These are phyloP conservation scores for Aix galericulata DNA, from an alignment of 2,113 vertebrate genomes.

Conservation along the genomic window DNA sequence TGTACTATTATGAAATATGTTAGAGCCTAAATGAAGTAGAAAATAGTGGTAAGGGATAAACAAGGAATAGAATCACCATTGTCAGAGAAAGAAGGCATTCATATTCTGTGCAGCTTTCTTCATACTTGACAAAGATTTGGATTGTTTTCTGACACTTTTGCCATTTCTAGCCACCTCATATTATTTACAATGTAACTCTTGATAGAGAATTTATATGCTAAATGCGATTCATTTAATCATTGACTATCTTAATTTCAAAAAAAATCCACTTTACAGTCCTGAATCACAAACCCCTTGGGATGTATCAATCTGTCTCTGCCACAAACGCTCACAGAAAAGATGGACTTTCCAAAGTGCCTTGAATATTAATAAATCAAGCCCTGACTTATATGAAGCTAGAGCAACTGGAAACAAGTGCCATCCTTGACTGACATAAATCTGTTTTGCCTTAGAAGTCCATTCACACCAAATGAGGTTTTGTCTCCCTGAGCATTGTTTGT, in stretches of 20 bases:
- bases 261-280: slow-evolving; percentile 33
- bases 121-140: not conserved
- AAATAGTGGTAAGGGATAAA: not conserved
- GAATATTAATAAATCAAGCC: slow-evolving; percentile 12
- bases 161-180: not conserved
- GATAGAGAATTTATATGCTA: not conserved
- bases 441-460: not conserved
- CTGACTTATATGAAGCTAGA: not conserved
- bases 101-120: not conserved
- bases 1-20: not conserved
- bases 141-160: not conserved
- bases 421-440: not conserved
- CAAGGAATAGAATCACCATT: not conserved
- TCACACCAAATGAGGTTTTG: not conserved
- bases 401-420: not conserved
- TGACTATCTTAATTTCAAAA: slow-evolving; percentile 7
- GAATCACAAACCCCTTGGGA: slow-evolving; percentile 20
- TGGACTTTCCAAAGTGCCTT: not conserved
- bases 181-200: not conserved
- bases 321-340: not conserved
- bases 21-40: not conserved
- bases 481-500: not conserved
- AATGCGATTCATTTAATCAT: slow-evolving; percentile 8
- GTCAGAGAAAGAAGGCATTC: not conserved
- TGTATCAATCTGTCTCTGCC: slow-evolving; percentile 8